A percentile compares a stretch with the other conserved stretches of the same genome.
phyloP scores from a whole-genome alignment of 2,888 invertebrate species.

The Sphinx pinastri region DNA sequence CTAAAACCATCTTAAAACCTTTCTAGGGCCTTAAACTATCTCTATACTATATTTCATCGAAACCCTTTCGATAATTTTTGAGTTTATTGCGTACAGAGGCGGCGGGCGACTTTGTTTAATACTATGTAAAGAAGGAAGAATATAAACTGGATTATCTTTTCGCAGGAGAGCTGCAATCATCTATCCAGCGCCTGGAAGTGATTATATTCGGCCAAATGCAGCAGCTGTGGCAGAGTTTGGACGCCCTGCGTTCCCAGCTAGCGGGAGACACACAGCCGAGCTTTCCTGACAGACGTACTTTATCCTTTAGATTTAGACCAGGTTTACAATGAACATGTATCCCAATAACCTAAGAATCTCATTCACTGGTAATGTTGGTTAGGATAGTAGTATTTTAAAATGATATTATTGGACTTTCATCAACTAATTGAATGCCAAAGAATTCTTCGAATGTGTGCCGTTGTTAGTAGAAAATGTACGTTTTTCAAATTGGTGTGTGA shows the following conservation, averaged over 20 bases:
- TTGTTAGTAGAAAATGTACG: background rate
- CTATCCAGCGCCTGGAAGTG: conserved; percentile 73
- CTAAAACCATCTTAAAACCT: no score
- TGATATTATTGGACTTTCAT: background rate
- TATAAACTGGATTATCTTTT: conserved; percentile 28
- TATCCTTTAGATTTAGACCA: conserved; percentile 60
- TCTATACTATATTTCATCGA: no score
- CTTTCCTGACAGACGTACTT: conserved; percentile 63
- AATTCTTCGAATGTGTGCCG: background rate
- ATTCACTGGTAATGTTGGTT: background rate
- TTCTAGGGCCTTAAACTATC: no score
- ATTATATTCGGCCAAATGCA: conserved; percentile 80
- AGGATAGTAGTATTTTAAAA: background rate
- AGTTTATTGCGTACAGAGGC: no score
- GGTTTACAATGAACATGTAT: conserved; percentile 34
- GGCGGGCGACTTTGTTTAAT: no score
- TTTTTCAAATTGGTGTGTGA: background rate
- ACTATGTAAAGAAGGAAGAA: background rate
- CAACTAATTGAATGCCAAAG: conserved; percentile 9
- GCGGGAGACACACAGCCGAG: conserved; percentile 43
- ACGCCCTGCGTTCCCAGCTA: conserved; percentile 67
- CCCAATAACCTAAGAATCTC: background rate
- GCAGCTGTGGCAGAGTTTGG: conserved; percentile 77
- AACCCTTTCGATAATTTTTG: no score
- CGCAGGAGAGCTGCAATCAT: conserved; percentile 72